These are phyloP conservation scores for Leptopilina drosophilae DNA, from an alignment of 2,888 invertebrate species.

Conservation along the genomic window DNA sequence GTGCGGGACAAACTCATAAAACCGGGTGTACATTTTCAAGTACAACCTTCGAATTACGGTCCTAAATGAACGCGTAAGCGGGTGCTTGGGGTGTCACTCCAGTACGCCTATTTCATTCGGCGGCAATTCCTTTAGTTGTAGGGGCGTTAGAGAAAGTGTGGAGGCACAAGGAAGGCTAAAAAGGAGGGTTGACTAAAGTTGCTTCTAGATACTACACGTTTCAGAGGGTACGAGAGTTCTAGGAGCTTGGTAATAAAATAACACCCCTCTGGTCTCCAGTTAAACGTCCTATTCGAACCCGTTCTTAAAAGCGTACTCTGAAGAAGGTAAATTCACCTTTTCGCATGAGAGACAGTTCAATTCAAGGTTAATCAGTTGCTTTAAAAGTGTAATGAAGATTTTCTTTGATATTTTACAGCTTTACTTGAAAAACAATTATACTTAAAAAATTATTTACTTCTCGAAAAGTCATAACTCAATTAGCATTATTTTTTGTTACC, in stretches of 20 bases:
- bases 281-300: constrained; percentile 43
- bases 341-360: not conserved
- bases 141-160: constrained; percentile 46
- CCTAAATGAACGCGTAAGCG: constrained; percentile 56
- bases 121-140: constrained; percentile 49
- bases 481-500: not conserved
- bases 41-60: constrained; percentile 53
- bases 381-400: constrained; percentile 1
- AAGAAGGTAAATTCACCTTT: constrained; percentile 35
- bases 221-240: constrained; percentile 59
- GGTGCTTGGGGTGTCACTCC: constrained; percentile 44
- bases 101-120: constrained; percentile 47
- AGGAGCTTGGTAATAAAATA: constrained; percentile 70
- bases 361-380: constrained; percentile 32
- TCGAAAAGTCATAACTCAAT: not conserved
- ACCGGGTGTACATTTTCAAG: constrained; percentile 49
- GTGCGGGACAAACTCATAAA: constrained; percentile 41
- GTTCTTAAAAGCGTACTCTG: constrained; percentile 35
- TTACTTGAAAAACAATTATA: not conserved
- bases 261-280: constrained; percentile 48
- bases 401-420: too few relatives aligned
- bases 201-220: constrained; percentile 57
- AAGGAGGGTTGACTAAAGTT: constrained; percentile 21
- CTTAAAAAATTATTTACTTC: not conserved
- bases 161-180: constrained; percentile 36